phyloP scores from a whole-genome alignment of 2,113 vertebrate genomes.

The Mus musculus region GRCm39 chr1:81141001-81141500 shows the following conservation, averaged over 20 bases:
- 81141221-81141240: neutral
- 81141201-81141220: neutral
- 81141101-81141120: neutral
- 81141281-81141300: too few species aligned
- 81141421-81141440: neutral
- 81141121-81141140: neutral
- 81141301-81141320: neutral
- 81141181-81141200: neutral
- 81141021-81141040: neutral
- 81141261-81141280: neutral
- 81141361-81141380: neutral
- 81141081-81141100: neutral
- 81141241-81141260: neutral
- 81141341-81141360: too few species aligned
- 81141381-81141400: neutral
- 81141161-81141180: neutral
- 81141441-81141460: neutral
- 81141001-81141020: neutral
- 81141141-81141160: neutral
- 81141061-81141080: neutral
- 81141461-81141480: neutral
- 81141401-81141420: neutral
- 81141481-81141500: neutral
- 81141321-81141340: neutral
- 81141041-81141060: neutral